These are phyloP conservation scores for Coelinius sp. DNA, from an alignment of 2,888 invertebrate genomes.

Conservation along the genomic window DNA sequence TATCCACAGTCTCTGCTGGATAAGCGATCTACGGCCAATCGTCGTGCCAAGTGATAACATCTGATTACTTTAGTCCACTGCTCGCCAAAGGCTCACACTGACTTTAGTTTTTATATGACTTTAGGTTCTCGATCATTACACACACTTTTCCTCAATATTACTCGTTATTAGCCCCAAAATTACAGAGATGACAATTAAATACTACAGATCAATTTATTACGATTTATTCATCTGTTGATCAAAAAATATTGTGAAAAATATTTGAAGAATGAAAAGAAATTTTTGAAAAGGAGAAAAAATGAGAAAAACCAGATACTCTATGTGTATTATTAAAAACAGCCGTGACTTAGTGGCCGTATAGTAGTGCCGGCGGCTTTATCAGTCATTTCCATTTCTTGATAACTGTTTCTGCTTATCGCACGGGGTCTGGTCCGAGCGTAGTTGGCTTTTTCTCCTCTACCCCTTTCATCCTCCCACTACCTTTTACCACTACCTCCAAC, in stretches of 20 bases:
- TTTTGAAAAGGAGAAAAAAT: conserved; percentile 30
- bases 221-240: no score
- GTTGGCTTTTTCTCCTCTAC: conserved; percentile 42
- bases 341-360: conserved; percentile 40
- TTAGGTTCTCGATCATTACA: conserved; percentile 37
- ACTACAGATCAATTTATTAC: not conserved
- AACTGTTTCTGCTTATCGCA: conserved; percentile 69
- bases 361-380: conserved; percentile 70
- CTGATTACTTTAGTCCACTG: conserved; percentile 59
- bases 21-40: conserved; percentile 60
- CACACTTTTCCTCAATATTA: not conserved
- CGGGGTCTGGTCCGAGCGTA: conserved; percentile 55
- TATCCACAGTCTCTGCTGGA: conserved; percentile 53
- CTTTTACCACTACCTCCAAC: conserved; percentile 24
- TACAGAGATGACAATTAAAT: not conserved
- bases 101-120: conserved; percentile 33
- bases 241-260: no score
- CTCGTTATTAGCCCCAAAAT: not conserved
- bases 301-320: conserved; percentile 49
- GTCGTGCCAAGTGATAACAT: conserved; percentile 57
- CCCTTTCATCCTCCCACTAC: conserved; percentile 44
- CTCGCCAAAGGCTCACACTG: conserved; percentile 35
- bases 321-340: conserved; percentile 62
- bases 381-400: conserved; percentile 74
- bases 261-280: conserved; percentile 22